phyloP scores from a whole-genome alignment of 2,888 invertebrate species.

The Eupithecia tripunctaria region DNA sequence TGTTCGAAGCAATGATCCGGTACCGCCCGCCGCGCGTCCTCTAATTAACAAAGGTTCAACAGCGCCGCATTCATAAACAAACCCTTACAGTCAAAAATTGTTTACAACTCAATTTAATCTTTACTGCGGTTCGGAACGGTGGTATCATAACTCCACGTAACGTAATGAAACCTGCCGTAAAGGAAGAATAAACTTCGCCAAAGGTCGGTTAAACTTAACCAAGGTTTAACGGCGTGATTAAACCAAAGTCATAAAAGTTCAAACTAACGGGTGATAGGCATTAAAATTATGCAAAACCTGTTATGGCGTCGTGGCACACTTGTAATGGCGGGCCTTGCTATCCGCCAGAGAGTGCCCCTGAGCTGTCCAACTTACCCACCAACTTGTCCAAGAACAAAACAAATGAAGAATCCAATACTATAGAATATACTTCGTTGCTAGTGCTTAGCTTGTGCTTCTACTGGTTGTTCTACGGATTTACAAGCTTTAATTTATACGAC shows the following conservation, averaged over 20 bases:
- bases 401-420: too few relatives aligned
- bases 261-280: slow-evolving; percentile 29
- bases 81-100: slow-evolving; percentile 32
- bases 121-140: slow-evolving; percentile 22
- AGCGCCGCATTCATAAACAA: slow-evolving; percentile 18
- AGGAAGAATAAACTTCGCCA: slow-evolving; percentile 21
- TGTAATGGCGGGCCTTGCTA: background rate
- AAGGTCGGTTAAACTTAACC: slow-evolving; percentile 35
- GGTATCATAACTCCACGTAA: slow-evolving; percentile 27
- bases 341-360: background rate
- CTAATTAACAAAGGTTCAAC: slow-evolving; percentile 18
- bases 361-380: background rate
- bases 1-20: too few relatives aligned
- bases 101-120: slow-evolving; percentile 37
- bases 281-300: slow-evolving; percentile 32
- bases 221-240: slow-evolving; percentile 34
- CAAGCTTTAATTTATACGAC: background rate
- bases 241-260: slow-evolving; percentile 34
- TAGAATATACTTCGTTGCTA: background rate
- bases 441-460: background rate
- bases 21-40: background rate
- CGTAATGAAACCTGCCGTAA: slow-evolving; percentile 33
- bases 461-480: too few relatives aligned
- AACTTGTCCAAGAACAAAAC: background rate
- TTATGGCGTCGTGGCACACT: slow-evolving; percentile 17